A percentile compares a stretch with the other conserved stretches of the same genome.
Evolutionary conservation across 2,797 vertebrate species (phyloP).

Genomic region (Gambelia wislizenii): DNA sequence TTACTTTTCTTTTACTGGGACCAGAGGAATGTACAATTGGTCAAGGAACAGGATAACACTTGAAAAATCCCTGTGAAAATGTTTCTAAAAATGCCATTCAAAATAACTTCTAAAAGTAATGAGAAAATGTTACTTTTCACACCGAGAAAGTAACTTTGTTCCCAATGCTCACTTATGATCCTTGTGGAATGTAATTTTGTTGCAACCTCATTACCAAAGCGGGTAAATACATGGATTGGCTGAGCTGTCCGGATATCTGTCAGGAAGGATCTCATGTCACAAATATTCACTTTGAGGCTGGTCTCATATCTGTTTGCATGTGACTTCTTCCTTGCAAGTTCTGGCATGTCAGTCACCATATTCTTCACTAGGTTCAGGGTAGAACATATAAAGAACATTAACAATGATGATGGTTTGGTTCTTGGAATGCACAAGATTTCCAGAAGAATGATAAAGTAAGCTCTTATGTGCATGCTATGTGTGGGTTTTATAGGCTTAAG

Average conservation of each 20-base stretch:
- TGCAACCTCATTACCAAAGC: not conserved
- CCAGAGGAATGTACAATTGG: not conserved
- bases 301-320: not conserved
- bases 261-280: not conserved
- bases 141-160: too few species aligned
- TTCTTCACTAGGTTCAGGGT: not conserved
- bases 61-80: too few species aligned
- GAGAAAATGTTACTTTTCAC: too few species aligned
- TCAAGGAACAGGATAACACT: not conserved
- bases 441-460: too few species aligned
- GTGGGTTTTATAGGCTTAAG: too few species aligned
- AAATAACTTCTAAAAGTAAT: too few species aligned
- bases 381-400: not conserved
- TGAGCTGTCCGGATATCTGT: not conserved
- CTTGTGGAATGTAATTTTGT: not conserved
- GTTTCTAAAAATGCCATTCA: too few species aligned
- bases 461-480: too few species aligned
- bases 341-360: not conserved
- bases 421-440: too few species aligned
- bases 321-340: too few species aligned
- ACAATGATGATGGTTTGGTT: too few species aligned
- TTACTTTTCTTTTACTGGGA: not conserved
- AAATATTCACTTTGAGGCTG: not conserved
- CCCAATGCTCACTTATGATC: not conserved
- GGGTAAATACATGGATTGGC: too few species aligned